phyloP scores from a whole-genome alignment of 2,113 vertebrate species.

The Bos indicus region DNA sequence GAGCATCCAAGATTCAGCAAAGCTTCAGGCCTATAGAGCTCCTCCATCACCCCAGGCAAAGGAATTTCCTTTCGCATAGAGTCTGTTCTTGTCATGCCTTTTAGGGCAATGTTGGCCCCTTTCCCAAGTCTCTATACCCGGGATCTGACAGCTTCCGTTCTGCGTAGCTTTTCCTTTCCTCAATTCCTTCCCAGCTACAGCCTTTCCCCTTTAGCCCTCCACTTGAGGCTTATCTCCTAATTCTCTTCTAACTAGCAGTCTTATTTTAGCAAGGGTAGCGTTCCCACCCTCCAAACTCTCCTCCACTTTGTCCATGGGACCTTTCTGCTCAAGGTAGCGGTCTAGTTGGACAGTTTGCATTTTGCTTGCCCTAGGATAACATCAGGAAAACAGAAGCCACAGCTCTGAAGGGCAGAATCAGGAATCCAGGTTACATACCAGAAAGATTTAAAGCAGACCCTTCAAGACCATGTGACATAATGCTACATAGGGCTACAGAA shows the following conservation, averaged over 20 bases:
- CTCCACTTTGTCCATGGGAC: not conserved
- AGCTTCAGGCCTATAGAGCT: not conserved
- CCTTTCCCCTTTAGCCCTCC: not conserved
- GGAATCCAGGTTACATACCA: not conserved
- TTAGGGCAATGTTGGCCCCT: not conserved
- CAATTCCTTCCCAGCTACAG: not conserved
- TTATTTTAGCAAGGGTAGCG: not conserved
- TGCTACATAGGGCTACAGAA: not conserved
- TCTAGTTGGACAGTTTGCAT: not conserved
- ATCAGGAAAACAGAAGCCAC: not conserved
- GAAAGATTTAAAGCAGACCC: not conserved
- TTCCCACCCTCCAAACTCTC: not conserved
- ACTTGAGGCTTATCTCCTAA: not conserved
- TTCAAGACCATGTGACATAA: not conserved
- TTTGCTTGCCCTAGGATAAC: not conserved
- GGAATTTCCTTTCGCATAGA: conserved; percentile 36
- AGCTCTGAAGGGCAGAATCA: not conserved
- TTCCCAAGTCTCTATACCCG: not conserved
- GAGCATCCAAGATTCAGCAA: not conserved
- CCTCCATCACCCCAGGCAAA: not conserved
- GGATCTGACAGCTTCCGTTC: not conserved
- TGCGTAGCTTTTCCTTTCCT: not conserved
- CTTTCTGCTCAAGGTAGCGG: too few species aligned
- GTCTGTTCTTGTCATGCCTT: conserved; percentile 22
- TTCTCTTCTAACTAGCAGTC: not conserved